Base-by-base conservation (phyloP, 2,888 invertebrate species). In the Pilophorus perplexus region DNA sequence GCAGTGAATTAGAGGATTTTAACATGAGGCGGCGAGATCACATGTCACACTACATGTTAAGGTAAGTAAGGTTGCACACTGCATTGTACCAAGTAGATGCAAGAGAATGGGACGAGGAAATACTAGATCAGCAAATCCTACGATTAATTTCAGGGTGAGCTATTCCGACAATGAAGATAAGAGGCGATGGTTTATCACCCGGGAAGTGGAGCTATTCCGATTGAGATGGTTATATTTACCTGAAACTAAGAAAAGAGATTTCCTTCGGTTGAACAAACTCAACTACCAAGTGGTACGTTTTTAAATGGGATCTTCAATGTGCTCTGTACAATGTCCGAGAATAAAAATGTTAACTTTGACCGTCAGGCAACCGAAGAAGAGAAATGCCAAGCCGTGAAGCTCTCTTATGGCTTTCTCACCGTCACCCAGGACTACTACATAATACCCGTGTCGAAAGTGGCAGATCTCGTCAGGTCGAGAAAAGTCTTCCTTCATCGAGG, bases 11-110 rank as follows among this genome's bases (percentile, higher is more conserved):
- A 69, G 74, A 78, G 1, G 86, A 88, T 74, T 75, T 85, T 44
- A 83, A 86, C 74, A 84, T 84, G 1, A 81, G 90, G 64, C 82
- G 84, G 28, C 83, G 84, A 69, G 98, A 99, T 78, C 88, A 91
- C 74, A 83, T 96, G 57, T 93, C 97, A 0, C 98, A 99, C 77
- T 97, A 90, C 76, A 90, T 97, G 73, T 80, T 98, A 2, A 82
- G n/a, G n/a, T n/a, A n/a, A n/a, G n/a, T n/a, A n/a, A n/a, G n/a
- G n/a, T n/a, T n/a, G n/a, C n/a, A n/a, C n/a, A n/a, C n/a, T n/a
- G n/a, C n/a, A n/a, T n/a, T n/a, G n/a, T n/a, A n/a, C n/a, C n/a
- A n/a, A n/a, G n/a, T n/a, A n/a, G n/a, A n/a, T n/a, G n/a, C n/a
- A n/a, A n/a, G n/a, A n/a, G n/a, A n/a, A n/a, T n/a, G n/a, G n/a